phyloP scores from a whole-genome alignment of 1,140 invertebrate species.

The Stratiolaelaps scimitus region DNA sequence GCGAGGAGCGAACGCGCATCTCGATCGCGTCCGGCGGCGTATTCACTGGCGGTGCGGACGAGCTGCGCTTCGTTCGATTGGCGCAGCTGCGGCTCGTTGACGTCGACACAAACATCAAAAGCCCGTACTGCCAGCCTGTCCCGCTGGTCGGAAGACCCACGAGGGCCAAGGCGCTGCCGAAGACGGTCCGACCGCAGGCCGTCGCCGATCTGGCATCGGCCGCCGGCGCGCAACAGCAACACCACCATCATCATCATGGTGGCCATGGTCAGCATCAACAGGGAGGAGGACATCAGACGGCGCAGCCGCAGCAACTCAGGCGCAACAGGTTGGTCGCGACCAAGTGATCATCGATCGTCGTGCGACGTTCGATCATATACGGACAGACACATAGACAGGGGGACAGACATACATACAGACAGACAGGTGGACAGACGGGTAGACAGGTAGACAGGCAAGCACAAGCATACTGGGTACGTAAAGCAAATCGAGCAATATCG shows the following conservation, averaged over 20 bases:
- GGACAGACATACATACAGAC: no score
- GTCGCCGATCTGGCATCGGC: slow-evolving; percentile 8
- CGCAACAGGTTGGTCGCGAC: slow-evolving; percentile 11
- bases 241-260: neutral
- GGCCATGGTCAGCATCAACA: no score
- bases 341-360: no score
- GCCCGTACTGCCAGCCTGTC: slow-evolving; percentile 6
- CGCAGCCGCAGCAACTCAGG: slow-evolving; percentile 7
- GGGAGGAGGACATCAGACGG: no score
- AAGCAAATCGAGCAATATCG: no score
- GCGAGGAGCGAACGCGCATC: slow-evolving; percentile 25
- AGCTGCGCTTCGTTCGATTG: slow-evolving; percentile 24
- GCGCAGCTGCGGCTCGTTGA: slow-evolving; percentile 24
- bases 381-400: no score
- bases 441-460: no score
- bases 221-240: neutral
- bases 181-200: neutral
- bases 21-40: neutral
- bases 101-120: slow-evolving; percentile 23
- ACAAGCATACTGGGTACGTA: no score
- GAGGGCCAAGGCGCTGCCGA: neutral
- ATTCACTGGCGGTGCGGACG: slow-evolving; percentile 9
- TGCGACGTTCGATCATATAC: no score
- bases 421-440: no score
- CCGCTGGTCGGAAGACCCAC: neutral